These are phyloP conservation scores for Chelonoidis abingdonii DNA, from an alignment of 2,113 vertebrate genomes.

Conservation along the genomic window DNA sequence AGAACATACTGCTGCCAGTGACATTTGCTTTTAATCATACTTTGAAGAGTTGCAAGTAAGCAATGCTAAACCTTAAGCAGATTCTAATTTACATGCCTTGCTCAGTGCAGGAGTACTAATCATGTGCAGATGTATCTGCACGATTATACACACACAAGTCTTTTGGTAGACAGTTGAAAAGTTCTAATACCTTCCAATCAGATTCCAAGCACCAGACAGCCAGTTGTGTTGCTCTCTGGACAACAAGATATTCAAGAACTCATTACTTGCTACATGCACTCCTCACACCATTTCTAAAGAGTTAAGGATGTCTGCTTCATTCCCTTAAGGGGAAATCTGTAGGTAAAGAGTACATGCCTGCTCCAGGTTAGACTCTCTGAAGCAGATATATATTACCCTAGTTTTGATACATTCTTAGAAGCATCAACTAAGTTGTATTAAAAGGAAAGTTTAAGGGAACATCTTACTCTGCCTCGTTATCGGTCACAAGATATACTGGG, in stretches of 20 bases:
- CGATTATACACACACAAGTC: background rate
- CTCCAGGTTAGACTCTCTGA: background rate
- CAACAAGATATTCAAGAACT: background rate
- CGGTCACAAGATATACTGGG: background rate
- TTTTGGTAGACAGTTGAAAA: background rate
- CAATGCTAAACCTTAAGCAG: background rate
- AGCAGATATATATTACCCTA: background rate
- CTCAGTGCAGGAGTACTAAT: background rate
- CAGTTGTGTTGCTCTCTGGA: background rate
- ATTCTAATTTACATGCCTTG: constrained; percentile 11
- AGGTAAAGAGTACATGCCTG: background rate
- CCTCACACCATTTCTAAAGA: background rate
- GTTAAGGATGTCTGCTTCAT: background rate
- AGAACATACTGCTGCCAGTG: background rate
- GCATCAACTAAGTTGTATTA: background rate
- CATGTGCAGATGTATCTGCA: background rate
- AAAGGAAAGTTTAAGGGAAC: background rate
- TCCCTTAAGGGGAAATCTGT: background rate
- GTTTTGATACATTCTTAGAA: background rate
- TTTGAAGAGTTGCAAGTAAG: constrained; percentile 15
- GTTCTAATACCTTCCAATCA: background rate
- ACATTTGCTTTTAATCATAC: constrained; percentile 13
- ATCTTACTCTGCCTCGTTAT: background rate
- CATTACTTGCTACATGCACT: background rate
- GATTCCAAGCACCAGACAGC: background rate